Evolutionary conservation across 2,888 invertebrate species (phyloP).

Genomic region (Amphipoea oculea): DNA sequence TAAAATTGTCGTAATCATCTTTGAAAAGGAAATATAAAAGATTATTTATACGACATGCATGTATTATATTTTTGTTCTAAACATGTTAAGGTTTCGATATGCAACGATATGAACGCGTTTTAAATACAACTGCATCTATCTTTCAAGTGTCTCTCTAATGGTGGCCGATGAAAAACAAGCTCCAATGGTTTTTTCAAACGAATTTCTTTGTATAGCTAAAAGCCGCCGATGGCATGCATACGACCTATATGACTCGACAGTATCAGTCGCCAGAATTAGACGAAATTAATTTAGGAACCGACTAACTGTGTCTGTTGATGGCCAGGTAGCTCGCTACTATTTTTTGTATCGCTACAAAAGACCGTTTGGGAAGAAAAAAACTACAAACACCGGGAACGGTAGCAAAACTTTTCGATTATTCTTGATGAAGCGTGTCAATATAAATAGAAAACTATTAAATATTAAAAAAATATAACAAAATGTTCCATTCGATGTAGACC

Average conservation of each 20-base stretch:
- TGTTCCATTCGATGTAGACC: conserved; percentile 73
- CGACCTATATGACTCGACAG: conserved; percentile 85
- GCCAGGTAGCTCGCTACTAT: conserved; percentile 80
- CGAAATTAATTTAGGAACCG: conserved; percentile 85
- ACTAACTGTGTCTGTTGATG: conserved; percentile 76
- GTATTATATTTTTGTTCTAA: conserved; percentile 42
- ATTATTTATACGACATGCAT: conserved; percentile 44
- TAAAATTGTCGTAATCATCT: conserved; percentile 65
- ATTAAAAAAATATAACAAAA: conserved; percentile 74
- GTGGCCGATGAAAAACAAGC: conserved; percentile 83
- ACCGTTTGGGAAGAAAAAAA: conserved; percentile 74
- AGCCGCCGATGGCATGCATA: conserved; percentile 82
- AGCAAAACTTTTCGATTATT: conserved; percentile 86
- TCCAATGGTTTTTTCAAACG: conserved; percentile 74
- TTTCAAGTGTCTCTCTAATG: conserved; percentile 88
- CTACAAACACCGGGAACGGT: conserved; percentile 82
- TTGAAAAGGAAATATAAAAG: conserved; percentile 67
- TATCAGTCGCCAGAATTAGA: conserved; percentile 82
- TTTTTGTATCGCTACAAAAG: conserved; percentile 74
- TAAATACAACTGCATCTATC: conserved; percentile 78
- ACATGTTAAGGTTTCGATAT: conserved; percentile 40
- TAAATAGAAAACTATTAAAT: conserved; percentile 86
- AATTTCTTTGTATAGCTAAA: conserved; percentile 76
- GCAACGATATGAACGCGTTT: conserved; percentile 59
- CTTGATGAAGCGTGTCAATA: conserved; percentile 82